Evolutionary conservation across 2,113 vertebrate species (phyloP), one percentile per base, ranked within the genome.

Genomic region (Tonatia bakeri): DNA sequence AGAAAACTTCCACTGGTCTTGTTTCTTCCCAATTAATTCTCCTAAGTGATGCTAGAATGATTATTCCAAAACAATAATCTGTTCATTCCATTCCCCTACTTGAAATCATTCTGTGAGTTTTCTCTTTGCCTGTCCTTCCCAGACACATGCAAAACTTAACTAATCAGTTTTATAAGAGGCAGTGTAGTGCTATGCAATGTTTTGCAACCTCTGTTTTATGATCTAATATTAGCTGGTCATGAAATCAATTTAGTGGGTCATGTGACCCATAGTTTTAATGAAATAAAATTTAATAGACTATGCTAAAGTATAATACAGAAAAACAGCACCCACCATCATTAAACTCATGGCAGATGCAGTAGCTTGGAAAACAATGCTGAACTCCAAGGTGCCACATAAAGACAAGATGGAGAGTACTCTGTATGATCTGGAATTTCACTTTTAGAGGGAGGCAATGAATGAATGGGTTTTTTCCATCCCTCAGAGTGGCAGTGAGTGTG

Each of bases 181-280:
- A 52, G 28, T 56, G 36, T 47, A 86, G 43, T 82, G 47, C 54
- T 79, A 86, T 45, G 33, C 31, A 80, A 43, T 87, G 36, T 56
- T 89, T 96, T 80, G 67, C 64, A 89, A 93, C 64, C n/a, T 85
- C 28, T 93, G 61, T 43, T 94, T 91, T 96, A 89, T 87, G 92
- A 80, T 91, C 61, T 96, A 95, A 79, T 92, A 87, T 84, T 87
- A 81, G 40, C 8, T 15, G 67, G 83, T 80, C 79, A 93, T 83
- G 47, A 89, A 95, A 97, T 87, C 64, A 89, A 94, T 89, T 95
- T 89, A 88, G 45, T 76, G 83, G 79, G 38, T 87, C 64, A 92
- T 91, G 56, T 95, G 96, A 94, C 75, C 50, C 12, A 1, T 1
- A 72, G 36, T 67, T 93, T 84, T 91, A 95, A 81, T 93, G 80